Evolutionary conservation across 2,797 vertebrate species (phyloP), one percentile per base, ranked within the genome.

Genomic region (Trichosurus vulpecula): DNA sequence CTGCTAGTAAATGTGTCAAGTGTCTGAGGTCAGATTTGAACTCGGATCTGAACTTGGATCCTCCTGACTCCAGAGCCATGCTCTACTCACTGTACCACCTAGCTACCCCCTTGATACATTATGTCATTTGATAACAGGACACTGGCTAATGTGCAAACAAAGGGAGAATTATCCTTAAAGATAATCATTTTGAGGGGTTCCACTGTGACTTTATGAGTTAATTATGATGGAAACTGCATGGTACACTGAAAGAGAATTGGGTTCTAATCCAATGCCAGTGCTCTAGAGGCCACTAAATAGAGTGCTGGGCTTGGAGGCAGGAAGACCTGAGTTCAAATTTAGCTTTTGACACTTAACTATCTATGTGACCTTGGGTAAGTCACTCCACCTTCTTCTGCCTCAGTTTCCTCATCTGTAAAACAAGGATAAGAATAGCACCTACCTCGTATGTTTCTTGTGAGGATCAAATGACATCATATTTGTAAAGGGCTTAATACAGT

Each of bases 151-250:
- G 41, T 81, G 22, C 41, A 81, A 47, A 47, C 66, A 81, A 81
- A 81, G 41, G 22, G 3, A 81, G 74, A 47, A 81, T 25, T 96
- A 90, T 87, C 35, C 13, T 47, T 81, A 54, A 81, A 10, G 12
- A 52, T 54, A 95, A 95, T 51, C 14, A 52, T 89, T 74, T 74
- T 61, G 55, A 41, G 58, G 52, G 55, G 12, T 35, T 91, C 92
- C 52, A 31, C 6, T 57, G 22, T 94, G 93, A 89, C 27, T 89
- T 94, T 54, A 35, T 66, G 87, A 90, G 92, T 90, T 95, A 90
- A 96, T 92, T 57, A 92, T 51, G 74, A 51, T 47, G 13, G 22
- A 87, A 51, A 8, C 25, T 27, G 22, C 3, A 27, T 51, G 41
- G 74, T 51, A 41, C 74, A 87, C 41, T 51, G 10, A 87, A 87